Base-by-base conservation (phyloP, 1,140 invertebrate species). In the Drosophila aff. region DNA sequence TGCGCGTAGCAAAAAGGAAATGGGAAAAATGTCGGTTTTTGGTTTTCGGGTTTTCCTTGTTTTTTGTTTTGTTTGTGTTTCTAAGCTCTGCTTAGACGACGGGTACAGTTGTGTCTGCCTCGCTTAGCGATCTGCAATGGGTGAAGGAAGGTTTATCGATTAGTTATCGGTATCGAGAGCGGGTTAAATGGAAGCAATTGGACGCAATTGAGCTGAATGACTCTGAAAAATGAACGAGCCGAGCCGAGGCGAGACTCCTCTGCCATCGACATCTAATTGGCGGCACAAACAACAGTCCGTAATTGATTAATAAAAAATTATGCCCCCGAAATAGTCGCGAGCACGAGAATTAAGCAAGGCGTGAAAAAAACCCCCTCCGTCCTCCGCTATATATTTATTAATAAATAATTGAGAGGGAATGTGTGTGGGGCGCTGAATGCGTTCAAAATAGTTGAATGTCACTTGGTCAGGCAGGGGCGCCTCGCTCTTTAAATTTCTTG, bases 251-350 rank as follows among this genome's bases (percentile, higher is more conserved):
- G 47, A 16, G 53, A 40, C 72, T 73, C 50, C 55, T 46, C 67
- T 63, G 59, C 58, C 62, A 63, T 73, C 41, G 74, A 31, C 62
- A 72, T 82, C 46, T 75, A 82, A 82, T 82, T 81, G 79, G 81
- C 50, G 57, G 46, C 52, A 53, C 81, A 76, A 76, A 80, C 71
- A 55, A 66, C 62, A 41, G 47, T n/a, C 23, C 58, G 63, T 82
- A 84, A 85, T 86, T 85, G 79, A 86, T 86, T 86, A 82, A 82
- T 82, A 86, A 79, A 82, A 82, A 82, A 87, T 82, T 79, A 85
- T 86, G 64, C 61, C 47, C 49, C 81, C 58, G 66, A 85, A 86
- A 85, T 82, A 79, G 82, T 63, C 23, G 67, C 61, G 31, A 31
- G 66, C 47, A 53, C 62, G 40, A 69, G 38, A 75, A 77, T 67